Percentiles rank a stretch among this genome's conserved stretches.
Conservation (phyloP, 2,888 invertebrate genomes). For the Cataglyphis cursor region DNA sequence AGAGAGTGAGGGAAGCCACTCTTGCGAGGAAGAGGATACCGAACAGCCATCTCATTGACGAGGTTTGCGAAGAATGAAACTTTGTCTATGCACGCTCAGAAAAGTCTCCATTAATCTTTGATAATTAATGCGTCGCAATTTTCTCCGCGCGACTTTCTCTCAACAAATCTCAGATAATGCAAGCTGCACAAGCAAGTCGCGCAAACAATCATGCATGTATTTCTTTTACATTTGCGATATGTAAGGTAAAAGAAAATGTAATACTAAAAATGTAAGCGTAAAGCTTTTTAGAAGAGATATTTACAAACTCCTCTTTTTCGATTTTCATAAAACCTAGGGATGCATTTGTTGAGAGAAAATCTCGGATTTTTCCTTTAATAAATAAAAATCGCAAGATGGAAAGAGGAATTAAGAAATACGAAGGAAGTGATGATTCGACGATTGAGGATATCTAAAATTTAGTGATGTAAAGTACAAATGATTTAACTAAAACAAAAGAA, state of each 20-base stretch:
- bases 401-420: background rate
- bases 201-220: slow-evolving; percentile 9
- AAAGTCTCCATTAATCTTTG: slow-evolving; percentile 44
- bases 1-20: background rate
- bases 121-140: slow-evolving; percentile 42
- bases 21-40: background rate
- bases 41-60: slow-evolving; percentile 45
- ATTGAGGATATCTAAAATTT: background rate
- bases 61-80: slow-evolving; percentile 22
- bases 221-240: background rate
- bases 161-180: background rate
- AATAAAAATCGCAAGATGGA: background rate
- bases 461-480: background rate
- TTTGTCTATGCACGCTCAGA: slow-evolving; percentile 18
- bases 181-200: background rate
- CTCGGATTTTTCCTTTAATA: background rate
- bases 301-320: background rate
- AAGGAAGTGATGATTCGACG: background rate
- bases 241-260: background rate
- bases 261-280: background rate
- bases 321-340: background rate
- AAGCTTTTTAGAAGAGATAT: background rate
- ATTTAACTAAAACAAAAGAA: background rate
- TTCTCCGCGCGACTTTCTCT: background rate
- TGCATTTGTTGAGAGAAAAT: background rate